These are phyloP conservation scores for Tragelaphus strepsiceros DNA, from an alignment of 2,113 vertebrate genomes.

Conservation along the genomic window DNA sequence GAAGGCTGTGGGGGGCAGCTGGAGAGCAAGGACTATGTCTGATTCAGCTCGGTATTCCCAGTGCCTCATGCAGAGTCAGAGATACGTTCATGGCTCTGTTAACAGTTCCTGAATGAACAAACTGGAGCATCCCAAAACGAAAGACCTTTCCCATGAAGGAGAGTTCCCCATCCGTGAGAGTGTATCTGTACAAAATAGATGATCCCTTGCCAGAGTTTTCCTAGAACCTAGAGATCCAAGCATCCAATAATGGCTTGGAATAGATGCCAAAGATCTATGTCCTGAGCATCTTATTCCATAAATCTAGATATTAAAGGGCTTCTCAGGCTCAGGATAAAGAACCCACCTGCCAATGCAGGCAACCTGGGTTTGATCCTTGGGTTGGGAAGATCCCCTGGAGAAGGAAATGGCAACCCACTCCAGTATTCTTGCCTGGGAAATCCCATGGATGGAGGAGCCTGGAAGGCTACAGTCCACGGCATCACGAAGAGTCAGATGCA, in stretches of 20 bases:
- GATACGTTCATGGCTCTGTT: not conserved
- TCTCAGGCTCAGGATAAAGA: not conserved
- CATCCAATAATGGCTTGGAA: fast-evolving
- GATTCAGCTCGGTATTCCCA: fast-evolving
- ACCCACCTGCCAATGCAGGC: not conserved
- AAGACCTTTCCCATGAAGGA: not conserved
- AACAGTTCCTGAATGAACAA: not conserved
- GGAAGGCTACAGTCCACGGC: not conserved
- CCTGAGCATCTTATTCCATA: not conserved
- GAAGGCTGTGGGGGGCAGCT: not conserved
- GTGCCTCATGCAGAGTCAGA: not conserved
- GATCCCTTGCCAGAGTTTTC: not conserved
- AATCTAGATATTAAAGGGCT: not conserved
- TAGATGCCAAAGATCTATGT: not conserved
- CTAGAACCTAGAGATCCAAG: not conserved
- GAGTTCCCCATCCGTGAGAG: not conserved
- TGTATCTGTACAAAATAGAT: not conserved
- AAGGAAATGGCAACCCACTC: not conserved
- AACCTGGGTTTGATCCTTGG: not conserved
- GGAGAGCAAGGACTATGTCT: fast-evolving
- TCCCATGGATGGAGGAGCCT: not conserved
- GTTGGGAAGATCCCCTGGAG: not conserved
- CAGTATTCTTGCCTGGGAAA: not conserved
- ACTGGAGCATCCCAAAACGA: not conserved
- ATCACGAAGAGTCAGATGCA: not conserved